These are phyloP conservation scores for Athripsodes cinereus DNA, from an alignment of 2,888 invertebrate species.

Conservation along the genomic window DNA sequence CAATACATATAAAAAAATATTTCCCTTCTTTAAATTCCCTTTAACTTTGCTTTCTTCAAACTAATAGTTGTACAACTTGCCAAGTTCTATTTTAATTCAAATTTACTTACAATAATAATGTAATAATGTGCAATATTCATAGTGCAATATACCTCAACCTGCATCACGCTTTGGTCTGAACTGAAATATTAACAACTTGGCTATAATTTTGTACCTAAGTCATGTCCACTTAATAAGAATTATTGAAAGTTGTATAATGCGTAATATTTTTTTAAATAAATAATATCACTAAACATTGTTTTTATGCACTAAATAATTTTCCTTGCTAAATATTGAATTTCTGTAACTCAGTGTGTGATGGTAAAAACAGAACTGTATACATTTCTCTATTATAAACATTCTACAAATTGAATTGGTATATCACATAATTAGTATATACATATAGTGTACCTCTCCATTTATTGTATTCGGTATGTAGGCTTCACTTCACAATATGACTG, in stretches of 20 bases:
- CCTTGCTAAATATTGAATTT: neutral
- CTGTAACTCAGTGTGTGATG: neutral
- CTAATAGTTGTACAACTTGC: slow-evolving; percentile 2
- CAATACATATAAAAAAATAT: too few species aligned
- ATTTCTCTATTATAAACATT: too few species aligned
- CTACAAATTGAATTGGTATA: too few species aligned
- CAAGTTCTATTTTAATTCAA: neutral
- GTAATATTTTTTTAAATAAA: slow-evolving; percentile 7
- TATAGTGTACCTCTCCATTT: neutral
- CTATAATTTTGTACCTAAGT: slow-evolving; percentile 6
- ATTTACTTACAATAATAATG: neutral
- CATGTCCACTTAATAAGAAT: slow-evolving; percentile 4
- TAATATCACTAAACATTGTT: slow-evolving; percentile 5
- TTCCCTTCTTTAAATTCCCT: too few species aligned
- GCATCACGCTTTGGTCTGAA: slow-evolving; percentile 20
- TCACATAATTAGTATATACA: too few species aligned
- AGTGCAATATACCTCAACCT: neutral
- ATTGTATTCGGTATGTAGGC: neutral
- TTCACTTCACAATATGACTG: neutral
- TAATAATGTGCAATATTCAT: neutral
- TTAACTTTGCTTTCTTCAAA: slow-evolving; percentile 1
- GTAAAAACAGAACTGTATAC: too few species aligned
- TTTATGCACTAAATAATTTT: slow-evolving; percentile 1
- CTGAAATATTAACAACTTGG: neutral
- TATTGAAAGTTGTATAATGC: slow-evolving; percentile 6